Base-by-base conservation (phyloP, 2,113 vertebrate species). In the Zingel zingel region DNA sequence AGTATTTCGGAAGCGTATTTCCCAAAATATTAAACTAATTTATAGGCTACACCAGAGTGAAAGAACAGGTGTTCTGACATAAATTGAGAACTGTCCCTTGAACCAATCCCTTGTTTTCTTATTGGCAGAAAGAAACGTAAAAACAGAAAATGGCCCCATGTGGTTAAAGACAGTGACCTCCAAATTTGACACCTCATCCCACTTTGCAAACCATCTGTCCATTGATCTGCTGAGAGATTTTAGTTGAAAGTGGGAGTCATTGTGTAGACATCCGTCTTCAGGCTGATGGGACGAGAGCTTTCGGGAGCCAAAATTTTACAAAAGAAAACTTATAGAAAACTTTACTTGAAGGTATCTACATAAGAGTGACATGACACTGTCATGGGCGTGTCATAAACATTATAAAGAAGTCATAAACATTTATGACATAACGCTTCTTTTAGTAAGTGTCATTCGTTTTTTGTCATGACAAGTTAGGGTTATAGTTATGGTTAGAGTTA, bases 201-300 rank as follows among this genome's bases (percentile, higher is more conserved):
- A 66, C 76, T 76, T 56, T 65, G 73, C 73, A 73, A 70, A 81
- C 87, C 90, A 86, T 85, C 80, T 91, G 87, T 21, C 67, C 56
- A 43, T 33, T 14, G 56, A 56, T 66, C 51, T 62, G 73, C 48
- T 51, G 64, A 56, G 74, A 62, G 63, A 82, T 7, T 70, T 82
- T 2, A 11, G 33, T 36, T 65, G n/a, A 19, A 65, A 74, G 14
- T n/a, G n/a, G 23, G 71, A 75, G 48, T 43, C 57, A 36, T 21
- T 75, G 18, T 71, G 62, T 62, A 1, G n/a, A 47, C 4, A 39
- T 85, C 74, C n/a, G 27, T 66, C 45, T 50, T 43, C 74, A 15
- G 58, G 1, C 51, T 50, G 23, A 63, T 47, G 25, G 36, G 84
- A 74, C 6, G 23, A 65, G 57, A 59, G 53, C 30, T 25, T 47